Evolutionary conservation across 2,113 vertebrate species (phyloP).

Genomic region (Peromyscus leucopus): DNA sequence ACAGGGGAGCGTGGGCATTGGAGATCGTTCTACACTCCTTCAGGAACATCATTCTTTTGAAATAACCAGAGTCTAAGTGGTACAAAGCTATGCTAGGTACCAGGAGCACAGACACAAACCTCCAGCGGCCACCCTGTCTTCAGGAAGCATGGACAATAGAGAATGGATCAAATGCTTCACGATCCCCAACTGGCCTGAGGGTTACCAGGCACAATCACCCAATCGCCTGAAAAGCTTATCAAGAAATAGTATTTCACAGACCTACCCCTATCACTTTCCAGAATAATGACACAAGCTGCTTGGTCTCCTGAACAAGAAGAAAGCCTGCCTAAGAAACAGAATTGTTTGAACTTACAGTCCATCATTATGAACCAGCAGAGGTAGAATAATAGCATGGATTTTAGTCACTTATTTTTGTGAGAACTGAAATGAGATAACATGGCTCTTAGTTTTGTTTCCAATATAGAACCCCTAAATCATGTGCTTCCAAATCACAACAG

Average conservation of each 20-base stretch:
- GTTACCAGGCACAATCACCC: background rate
- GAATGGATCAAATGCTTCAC: background rate
- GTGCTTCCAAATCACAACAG: background rate
- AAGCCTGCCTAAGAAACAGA: background rate
- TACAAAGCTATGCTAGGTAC: background rate
- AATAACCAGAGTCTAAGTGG: background rate
- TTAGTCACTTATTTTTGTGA: background rate
- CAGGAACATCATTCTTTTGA: background rate
- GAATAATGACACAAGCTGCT: background rate
- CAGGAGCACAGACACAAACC: background rate
- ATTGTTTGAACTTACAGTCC: background rate
- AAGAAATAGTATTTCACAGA: background rate
- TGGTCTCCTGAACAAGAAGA: background rate
- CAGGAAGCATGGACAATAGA: rapidly evolving
- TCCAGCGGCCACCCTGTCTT: background rate
- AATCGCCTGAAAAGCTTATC: background rate
- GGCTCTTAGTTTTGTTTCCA: background rate
- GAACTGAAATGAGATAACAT: background rate
- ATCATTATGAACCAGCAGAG: constrained; percentile 7
- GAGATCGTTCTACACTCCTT: background rate
- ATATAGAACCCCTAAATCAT: background rate
- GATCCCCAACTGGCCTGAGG: background rate
- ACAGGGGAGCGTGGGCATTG: background rate
- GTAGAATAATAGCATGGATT: background rate
- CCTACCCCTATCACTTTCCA: background rate